Conservation (phyloP, 2,888 invertebrate genomes). For the Hymenopus coronatus region DNA sequence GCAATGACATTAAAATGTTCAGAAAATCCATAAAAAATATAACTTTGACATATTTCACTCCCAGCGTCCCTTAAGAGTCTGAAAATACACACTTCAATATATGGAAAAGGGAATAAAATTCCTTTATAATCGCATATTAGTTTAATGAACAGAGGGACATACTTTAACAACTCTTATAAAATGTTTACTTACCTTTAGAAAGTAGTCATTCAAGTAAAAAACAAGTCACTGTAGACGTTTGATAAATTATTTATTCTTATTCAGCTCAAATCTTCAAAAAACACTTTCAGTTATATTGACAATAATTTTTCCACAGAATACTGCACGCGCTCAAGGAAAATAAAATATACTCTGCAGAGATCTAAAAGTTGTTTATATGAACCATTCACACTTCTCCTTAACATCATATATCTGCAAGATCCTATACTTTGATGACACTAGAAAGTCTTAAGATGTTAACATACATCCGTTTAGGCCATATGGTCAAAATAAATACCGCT, state of each 20-base stretch:
- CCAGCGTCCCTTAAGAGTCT: no score
- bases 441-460: background rate
- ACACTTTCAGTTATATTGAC: background rate
- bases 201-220: background rate
- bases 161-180: no score
- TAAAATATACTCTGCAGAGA: background rate
- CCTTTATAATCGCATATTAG: no score
- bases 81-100: no score
- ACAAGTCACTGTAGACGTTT: background rate
- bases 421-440: background rate
- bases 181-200: background rate
- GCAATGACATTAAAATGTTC: no score
- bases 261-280: background rate
- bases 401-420: background rate
- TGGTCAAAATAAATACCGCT: background rate
- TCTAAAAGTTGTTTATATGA: background rate
- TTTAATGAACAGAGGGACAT: no score
- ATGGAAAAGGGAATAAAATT: no score
- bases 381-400: background rate
- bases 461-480: background rate
- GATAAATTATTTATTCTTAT: background rate
- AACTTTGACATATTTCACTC: no score
- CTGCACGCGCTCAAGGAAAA: background rate
- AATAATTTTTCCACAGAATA: background rate
- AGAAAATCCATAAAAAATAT: no score